These are phyloP conservation scores for Sphenodon punctatus DNA, from an alignment of 2,797 vertebrate species.

Conservation along the genomic window DNA sequence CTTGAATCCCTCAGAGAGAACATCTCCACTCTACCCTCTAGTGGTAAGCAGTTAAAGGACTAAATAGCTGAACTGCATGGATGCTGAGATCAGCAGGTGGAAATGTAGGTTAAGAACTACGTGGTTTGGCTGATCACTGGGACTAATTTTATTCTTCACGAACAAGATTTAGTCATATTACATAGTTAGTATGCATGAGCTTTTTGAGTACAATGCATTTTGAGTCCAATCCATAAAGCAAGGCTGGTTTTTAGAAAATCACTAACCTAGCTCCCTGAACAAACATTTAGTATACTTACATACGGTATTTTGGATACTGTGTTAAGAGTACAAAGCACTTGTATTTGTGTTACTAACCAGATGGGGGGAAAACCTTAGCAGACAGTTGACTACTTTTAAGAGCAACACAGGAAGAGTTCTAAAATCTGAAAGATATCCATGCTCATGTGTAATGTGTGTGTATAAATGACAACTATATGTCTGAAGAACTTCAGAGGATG, in stretches of 20 bases:
- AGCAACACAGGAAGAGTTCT: background rate
- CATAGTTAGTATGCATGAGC: background rate
- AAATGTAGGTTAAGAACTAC: background rate
- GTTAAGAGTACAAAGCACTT: slow-evolving; percentile 5
- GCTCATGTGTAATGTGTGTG: background rate
- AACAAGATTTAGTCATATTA: background rate
- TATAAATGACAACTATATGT: background rate
- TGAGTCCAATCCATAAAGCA: background rate
- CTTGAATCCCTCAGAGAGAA: too few species aligned
- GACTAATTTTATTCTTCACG: too few species aligned
- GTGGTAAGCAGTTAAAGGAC: background rate
- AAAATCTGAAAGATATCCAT: background rate
- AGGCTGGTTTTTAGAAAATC: background rate
- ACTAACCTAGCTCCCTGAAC: background rate
- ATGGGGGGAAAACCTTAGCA: background rate
- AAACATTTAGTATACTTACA: background rate
- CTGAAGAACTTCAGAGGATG: background rate
- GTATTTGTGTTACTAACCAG: background rate
- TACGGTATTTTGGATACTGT: background rate
- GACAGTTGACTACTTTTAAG: background rate
- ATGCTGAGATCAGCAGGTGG: background rate
- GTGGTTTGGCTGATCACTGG: too few species aligned
- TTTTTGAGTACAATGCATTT: background rate
- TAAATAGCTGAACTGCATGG: background rate
- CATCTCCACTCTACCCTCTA: background rate